phyloP scores from a whole-genome alignment of 2,797 vertebrate species.

The Geotrypetes seraphini region DNA sequence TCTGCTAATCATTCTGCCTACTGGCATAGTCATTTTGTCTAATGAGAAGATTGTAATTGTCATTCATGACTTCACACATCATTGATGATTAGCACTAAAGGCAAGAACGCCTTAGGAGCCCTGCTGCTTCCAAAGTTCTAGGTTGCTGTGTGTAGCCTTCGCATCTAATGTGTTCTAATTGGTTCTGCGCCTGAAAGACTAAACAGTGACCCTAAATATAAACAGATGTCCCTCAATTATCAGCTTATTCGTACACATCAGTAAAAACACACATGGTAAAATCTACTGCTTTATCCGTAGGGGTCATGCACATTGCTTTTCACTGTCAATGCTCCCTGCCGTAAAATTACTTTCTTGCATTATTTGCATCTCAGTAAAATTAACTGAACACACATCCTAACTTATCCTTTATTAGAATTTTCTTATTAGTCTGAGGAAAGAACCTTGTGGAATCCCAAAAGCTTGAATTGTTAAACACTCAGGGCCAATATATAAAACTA shows the following conservation, averaged over 20 bases:
- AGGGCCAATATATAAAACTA: no score
- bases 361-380: no score
- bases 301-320: no score
- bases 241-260: background rate
- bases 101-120: constrained; percentile 2
- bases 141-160: rapidly evolving
- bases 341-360: no score
- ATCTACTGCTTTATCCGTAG: background rate
- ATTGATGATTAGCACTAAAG: background rate
- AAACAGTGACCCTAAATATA: background rate
- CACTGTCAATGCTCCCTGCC: no score
- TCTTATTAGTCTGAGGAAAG: no score
- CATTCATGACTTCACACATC: constrained; percentile 1
- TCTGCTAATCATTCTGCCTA: background rate
- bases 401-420: no score
- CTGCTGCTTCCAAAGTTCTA: background rate
- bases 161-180: background rate
- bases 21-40: background rate
- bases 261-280: background rate
- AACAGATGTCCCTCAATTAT: background rate
- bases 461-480: no score
- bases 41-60: constrained; percentile 4
- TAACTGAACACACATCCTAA: no score
- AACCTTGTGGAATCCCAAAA: no score
- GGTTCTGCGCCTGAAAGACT: background rate